Evolutionary conservation across 2,888 invertebrate species (phyloP).

Genomic region (Prionchulus punctatus): DNA sequence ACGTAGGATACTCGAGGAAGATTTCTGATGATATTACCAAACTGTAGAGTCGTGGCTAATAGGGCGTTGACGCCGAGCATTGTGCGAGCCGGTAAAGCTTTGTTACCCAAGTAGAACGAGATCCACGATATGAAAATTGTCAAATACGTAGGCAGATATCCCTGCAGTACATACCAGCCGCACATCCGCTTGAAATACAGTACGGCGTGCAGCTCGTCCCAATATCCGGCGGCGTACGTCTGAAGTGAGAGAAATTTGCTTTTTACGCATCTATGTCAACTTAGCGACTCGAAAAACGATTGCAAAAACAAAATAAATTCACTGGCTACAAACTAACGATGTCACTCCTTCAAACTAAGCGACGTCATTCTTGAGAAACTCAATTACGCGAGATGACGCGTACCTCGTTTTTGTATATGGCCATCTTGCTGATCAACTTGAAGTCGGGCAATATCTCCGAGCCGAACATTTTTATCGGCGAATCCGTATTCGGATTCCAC

Average conservation of each 20-base stretch:
- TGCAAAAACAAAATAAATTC: no score
- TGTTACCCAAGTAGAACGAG: slow-evolving; percentile 29
- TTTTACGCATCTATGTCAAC: no score
- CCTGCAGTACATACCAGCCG: slow-evolving; percentile 31
- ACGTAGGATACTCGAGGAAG: slow-evolving; percentile 31
- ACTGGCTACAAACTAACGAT: no score
- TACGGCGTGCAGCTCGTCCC: slow-evolving; percentile 29
- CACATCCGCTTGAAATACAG: slow-evolving; percentile 27
- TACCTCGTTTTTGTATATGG: slow-evolving; percentile 17
- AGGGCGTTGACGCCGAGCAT: slow-evolving; percentile 32
- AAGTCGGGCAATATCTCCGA: background rate
- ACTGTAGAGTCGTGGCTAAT: slow-evolving; percentile 32
- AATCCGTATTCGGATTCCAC: slow-evolving; percentile 20
- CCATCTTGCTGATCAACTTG: no score
- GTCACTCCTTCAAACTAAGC: no score
- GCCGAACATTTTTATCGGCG: background rate
- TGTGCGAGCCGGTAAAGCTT: slow-evolving; percentile 31
- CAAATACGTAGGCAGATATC: slow-evolving; percentile 30
- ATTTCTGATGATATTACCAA: slow-evolving; percentile 31
- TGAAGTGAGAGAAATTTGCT: background rate
- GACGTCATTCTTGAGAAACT: no score
- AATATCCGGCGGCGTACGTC: slow-evolving; percentile 26
- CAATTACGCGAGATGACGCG: slow-evolving; percentile 9
- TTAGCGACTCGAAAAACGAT: no score
- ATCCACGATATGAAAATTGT: slow-evolving; percentile 32